Evolutionary conservation across 2,888 invertebrate genomes (phyloP).

Genomic region (Blastobasis lacticolella): DNA sequence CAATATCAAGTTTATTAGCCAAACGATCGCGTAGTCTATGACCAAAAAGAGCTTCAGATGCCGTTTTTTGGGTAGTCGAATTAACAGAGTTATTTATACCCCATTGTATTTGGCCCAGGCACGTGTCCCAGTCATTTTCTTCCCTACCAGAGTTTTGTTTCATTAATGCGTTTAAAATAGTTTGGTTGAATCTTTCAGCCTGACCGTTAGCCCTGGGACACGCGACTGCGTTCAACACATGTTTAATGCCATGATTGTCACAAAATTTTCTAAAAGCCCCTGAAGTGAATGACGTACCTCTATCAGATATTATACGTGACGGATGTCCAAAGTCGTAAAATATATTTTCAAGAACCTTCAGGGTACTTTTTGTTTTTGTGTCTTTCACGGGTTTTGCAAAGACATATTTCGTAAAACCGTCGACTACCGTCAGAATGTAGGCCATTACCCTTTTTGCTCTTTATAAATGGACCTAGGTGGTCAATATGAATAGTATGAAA

Average conservation of each 20-base stretch:
- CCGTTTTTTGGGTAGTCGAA: slow-evolving; percentile 11
- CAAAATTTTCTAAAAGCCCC: slow-evolving; percentile 28
- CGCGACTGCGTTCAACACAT: slow-evolving; percentile 20
- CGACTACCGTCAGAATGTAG: slow-evolving; percentile 29
- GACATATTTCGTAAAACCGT: slow-evolving; percentile 36
- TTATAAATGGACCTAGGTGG: slow-evolving; percentile 43
- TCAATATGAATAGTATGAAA: slow-evolving; percentile 47
- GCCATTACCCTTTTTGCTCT: slow-evolving; percentile 21
- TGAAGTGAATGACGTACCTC: slow-evolving; percentile 40
- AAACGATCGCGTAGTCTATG: slow-evolving; percentile 4
- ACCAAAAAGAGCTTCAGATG: slow-evolving; percentile 12
- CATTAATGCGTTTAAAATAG: not conserved
- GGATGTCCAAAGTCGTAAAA: slow-evolving; percentile 15
- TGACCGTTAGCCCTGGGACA: slow-evolving; percentile 24
- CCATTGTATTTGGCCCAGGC: slow-evolving; percentile 12
- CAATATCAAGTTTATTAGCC: slow-evolving; percentile 9
- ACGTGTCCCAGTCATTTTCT: slow-evolving; percentile 14
- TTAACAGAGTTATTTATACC: slow-evolving; percentile 16
- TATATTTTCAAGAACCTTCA: slow-evolving; percentile 23
- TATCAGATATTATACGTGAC: slow-evolving; percentile 29
- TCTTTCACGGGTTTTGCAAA: slow-evolving; percentile 26
- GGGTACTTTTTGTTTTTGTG: slow-evolving; percentile 24
- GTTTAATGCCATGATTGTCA: slow-evolving; percentile 19
- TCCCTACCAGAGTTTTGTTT: not conserved
- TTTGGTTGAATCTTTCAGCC: slow-evolving; percentile 13